A percentile compares a stretch with the other conserved stretches of the same genome.
Evolutionary conservation across 2,888 invertebrate genomes (phyloP).

Genomic region (Tanypteryx hageni): DNA sequence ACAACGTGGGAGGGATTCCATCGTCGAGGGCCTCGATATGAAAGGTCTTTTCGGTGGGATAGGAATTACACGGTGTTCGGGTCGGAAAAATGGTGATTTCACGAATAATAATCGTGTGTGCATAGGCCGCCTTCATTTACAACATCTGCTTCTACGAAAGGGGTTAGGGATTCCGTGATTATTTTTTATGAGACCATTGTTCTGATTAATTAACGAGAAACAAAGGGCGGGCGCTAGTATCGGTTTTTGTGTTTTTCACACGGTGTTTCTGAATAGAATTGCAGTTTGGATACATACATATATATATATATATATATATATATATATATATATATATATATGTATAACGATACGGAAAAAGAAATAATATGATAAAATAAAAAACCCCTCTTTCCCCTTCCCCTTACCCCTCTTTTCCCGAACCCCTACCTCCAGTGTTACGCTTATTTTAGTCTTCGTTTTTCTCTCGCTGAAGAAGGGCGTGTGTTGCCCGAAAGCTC

Average conservation of each 20-base stretch:
- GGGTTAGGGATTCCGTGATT: neutral
- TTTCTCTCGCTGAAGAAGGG: too few relatives aligned
- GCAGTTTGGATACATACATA: too few relatives aligned
- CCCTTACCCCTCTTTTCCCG: too few relatives aligned
- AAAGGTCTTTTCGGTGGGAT: neutral
- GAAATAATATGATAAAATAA: too few relatives aligned
- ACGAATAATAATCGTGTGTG: constrained; percentile 42
- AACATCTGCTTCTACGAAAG: neutral
- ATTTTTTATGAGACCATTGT: constrained; percentile 27
- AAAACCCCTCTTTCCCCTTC: too few relatives aligned
- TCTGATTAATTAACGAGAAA: neutral
- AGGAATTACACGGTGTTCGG: constrained; percentile 21
- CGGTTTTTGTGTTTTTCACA: constrained; percentile 40
- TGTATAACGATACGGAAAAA: too few relatives aligned
- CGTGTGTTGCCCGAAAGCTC: too few relatives aligned
- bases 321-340: too few relatives aligned
- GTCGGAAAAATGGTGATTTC: constrained; percentile 33
- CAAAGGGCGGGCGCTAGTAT: neutral
- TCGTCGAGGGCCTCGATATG: neutral
- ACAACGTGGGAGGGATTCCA: neutral
- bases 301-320: too few relatives aligned
- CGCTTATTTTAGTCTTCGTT: too few relatives aligned
- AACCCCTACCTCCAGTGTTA: too few relatives aligned
- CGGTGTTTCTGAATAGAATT: neutral
- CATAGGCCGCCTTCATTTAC: constrained; percentile 14